phyloP scores from a whole-genome alignment of 2,113 vertebrate species.

The Rhodinocichla rosea region DNA sequence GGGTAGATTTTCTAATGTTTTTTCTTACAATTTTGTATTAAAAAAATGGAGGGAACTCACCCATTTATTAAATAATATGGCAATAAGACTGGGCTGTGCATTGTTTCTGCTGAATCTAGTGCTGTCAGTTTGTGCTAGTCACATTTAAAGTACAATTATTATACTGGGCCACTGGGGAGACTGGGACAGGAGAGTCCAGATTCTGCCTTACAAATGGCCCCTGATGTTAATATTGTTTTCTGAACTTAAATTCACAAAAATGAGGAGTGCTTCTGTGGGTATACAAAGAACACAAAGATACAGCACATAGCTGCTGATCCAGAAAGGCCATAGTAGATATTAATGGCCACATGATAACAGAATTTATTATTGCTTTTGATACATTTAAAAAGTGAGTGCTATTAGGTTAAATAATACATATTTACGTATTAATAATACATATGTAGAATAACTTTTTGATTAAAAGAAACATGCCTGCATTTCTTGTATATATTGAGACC shows the following conservation, averaged over 20 bases:
- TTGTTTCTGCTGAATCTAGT: background rate
- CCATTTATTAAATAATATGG: background rate
- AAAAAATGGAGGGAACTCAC: background rate
- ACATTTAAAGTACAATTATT: background rate
- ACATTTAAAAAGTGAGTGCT: background rate
- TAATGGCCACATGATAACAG: background rate
- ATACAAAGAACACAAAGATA: background rate
- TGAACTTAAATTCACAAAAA: background rate
- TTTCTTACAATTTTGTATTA: background rate
- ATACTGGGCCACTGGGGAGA: background rate
- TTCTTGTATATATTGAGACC: background rate
- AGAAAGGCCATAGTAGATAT: background rate
- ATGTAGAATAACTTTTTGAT: background rate
- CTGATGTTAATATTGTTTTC: background rate
- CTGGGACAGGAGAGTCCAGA: background rate
- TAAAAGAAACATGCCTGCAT: background rate
- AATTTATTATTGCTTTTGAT: background rate
- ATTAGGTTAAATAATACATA: background rate
- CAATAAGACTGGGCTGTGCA: background rate
- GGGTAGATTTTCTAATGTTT: background rate
- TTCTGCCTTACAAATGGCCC: background rate
- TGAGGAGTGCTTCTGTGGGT: background rate
- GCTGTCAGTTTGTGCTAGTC: background rate
- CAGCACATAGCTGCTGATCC: background rate
- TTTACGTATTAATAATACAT: background rate